Conservation (phyloP, 2,888 invertebrate species). For the Ligdia adustata region DNA sequence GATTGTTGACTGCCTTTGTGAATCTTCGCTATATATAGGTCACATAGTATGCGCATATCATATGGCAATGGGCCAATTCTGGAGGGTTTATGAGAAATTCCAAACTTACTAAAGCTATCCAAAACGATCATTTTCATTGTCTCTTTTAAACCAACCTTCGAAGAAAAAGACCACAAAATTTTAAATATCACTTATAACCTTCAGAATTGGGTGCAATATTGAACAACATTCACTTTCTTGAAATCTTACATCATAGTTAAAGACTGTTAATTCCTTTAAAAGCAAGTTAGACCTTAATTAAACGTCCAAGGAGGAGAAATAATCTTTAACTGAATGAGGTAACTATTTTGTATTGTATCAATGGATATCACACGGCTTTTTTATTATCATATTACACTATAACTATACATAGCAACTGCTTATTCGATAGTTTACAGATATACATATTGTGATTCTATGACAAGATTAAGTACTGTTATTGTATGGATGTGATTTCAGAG, state of each 20-base stretch:
- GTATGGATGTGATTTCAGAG: too few species aligned
- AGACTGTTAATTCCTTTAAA: constrained; percentile 1
- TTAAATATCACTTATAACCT: too few species aligned
- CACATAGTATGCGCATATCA: constrained; percentile 11
- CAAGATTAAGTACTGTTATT: constrained; percentile 15
- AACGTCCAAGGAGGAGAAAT: constrained; percentile 6
- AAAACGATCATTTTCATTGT: too few species aligned
- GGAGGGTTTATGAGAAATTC: too few species aligned
- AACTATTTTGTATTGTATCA: constrained; percentile 64
- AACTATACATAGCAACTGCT: constrained; percentile 32
- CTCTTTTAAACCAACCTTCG: neutral
- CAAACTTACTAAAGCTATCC: too few species aligned
- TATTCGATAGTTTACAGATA: constrained; percentile 35
- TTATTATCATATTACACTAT: constrained; percentile 34
- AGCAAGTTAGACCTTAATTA: constrained; percentile 11
- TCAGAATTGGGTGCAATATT: too few species aligned
- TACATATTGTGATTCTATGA: constrained; percentile 2
- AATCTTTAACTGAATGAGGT: constrained; percentile 46
- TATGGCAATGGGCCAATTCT: too few species aligned
- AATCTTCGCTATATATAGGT: too few species aligned
- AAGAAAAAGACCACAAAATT: neutral
- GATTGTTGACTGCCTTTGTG: too few species aligned
- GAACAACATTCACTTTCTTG: constrained; percentile 12
- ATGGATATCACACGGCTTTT: constrained; percentile 66
- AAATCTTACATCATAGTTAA: constrained; percentile 8